Base-by-base conservation (phyloP, 1,140 invertebrate genomes). In the Archivesica marissinica region DNA sequence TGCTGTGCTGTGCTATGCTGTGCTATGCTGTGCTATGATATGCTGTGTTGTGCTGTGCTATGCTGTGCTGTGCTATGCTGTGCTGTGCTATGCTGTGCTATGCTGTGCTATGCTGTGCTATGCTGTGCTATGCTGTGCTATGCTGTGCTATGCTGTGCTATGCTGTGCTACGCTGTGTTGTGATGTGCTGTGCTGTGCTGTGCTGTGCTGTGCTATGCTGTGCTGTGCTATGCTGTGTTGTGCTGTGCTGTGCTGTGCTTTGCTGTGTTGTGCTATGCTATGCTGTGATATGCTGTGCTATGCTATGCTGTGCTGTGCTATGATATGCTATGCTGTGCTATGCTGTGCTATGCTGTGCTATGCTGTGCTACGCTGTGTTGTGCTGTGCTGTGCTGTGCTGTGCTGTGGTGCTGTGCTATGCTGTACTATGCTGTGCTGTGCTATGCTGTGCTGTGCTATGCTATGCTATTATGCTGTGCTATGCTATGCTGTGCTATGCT, bases 121-220 rank as follows among this genome's bases (percentile, higher is more conserved):
- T 85, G 68, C 74, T 87, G 86, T 85, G 56, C 61, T 85, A 75
- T 85, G 75, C 75, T 87, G 86, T 85, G 68, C 64, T 87, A 82
- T 87, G 68, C 81, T 85, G 82, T 87, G 50, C 86, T 85, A 68
- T 85, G 76, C 61, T 87, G 82, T 85, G 68, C 41, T 85, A 70
- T 79, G 54, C 81, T 85, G 75, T 85, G 70, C 66, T 87, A 66
- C 82, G 70, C 59, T 85, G 82, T 85, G 61, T 72, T 85, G 70
- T 75, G 44, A 17, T 82, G 70, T 82, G 70, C 50, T 61, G 66
- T 83, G 47, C 68, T 75, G 79, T 74, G 56, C 30, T 82, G 79
- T 82, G 72, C 50, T 61, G 66, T 61, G 17, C 56, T 61, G 56
- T 61, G 17, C 11, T 61, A 23, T 61, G 28, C 56, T 61, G 56